Base-by-base conservation (phyloP, 2,888 invertebrate species). In the Hydrotaea diabolus region DNA sequence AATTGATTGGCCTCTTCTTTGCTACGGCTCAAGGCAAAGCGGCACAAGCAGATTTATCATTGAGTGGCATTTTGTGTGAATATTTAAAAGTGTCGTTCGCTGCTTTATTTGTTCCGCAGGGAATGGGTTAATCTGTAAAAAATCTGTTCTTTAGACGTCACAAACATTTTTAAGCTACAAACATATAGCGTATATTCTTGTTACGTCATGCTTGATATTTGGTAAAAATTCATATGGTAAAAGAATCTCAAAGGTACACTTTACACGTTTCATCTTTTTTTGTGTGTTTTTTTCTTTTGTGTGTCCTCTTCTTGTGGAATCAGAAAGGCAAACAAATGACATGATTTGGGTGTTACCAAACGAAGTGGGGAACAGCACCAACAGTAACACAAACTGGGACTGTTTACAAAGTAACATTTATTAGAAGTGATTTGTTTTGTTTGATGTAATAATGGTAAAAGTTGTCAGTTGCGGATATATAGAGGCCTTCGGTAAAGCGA, bases 401-500 rank as follows among this genome's bases (percentile, higher is more conserved):
- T 39, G 36, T 57, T 66, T 75, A 75, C 59, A 83, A 74, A 80
- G 77, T 77, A 77, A 77, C 77, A 77, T 74, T 74, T 78, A 80
- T 84, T 84, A 55, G 74, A 49, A 74, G 71, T 71, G 77, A 80
- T 80, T 83, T 80, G 69, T 26, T 66, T 72, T n/a, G 46, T 46
- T 69, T 69, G 69, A 69, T 69, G 69, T 69, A 69, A 46, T 46
- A 46, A 69, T 69, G 23, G 69, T n/a, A n/a, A n/a, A 46, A 31
- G 13, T 13, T 8, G 39, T n/a, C 13, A 39, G 39, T 39, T 39
- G 9, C 39, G 8, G n/a, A n/a, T n/a, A n/a, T n/a, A n/a, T n/a
- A n/a, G n/a, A n/a, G n/a, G n/a, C n/a, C n/a, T n/a, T n/a, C n/a
- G n/a, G n/a, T n/a, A n/a, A n/a, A n/a, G n/a, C n/a, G n/a, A n/a